Evolutionary conservation across 2,888 invertebrate species (phyloP), one percentile per base, ranked within the genome.

Genomic region (Hedya salicella): DNA sequence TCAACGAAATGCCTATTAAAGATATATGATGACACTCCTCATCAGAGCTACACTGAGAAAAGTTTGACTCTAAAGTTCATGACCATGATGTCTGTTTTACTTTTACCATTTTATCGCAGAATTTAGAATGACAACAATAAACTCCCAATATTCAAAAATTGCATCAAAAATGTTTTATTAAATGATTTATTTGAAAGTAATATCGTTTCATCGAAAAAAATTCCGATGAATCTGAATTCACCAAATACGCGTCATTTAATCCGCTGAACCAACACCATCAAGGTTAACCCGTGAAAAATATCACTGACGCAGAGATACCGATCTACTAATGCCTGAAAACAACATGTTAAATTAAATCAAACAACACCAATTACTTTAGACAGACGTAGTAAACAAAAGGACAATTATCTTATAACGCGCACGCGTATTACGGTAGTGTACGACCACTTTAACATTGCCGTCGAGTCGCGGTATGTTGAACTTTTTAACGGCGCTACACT

Each of bases 361-460:
- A 63, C 52, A 30, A 54, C 39, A 42, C 25, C 40, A 44, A 56
- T 56, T 56, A 56, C 30, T 25, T 21, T 16, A 44, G 13, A 44
- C 42, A 44, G 16, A 44, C 42, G 56, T 56, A 56, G 56, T 56
- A 56, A 56, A 56, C 88, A 88, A 89, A 89, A 86, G 88, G 85
- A 80, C 81, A 86, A 89, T 90, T 88, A 88, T 90, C 89, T 69
- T 78, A 79, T 85, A 89, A 86, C 88, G 90, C 88, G 90, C 82
- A 82, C 40, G 76, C 78, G 79, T 74, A 77, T 75, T 80, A 80
- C 87, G 88, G 87, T 88, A 88, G 88, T 85, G 83, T 86, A 79
- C 81, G 75, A 83, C 84, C 73, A 80, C 67, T 44, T 75, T 81
- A 77, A 16, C 5, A 16, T 17, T 54, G 36, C 40, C 65, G 57